Evolutionary conservation across 2,797 vertebrate genomes (phyloP), one percentile per base, ranked within the genome.

Genomic region (Chaetophractus vellerosus): DNA sequence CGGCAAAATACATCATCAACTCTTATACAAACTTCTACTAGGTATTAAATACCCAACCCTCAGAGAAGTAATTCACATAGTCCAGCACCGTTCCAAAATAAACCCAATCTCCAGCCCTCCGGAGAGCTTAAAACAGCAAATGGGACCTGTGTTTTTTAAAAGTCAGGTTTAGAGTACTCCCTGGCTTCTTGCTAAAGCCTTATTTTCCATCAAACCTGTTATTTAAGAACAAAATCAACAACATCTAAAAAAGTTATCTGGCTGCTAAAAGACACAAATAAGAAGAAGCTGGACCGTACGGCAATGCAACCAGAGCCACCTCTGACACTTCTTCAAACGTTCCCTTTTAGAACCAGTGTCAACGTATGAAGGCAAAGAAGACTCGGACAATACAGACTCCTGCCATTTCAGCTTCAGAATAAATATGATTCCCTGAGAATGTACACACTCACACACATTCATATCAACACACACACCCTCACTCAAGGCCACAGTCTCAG

Each of bases 1-100:
- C 98, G 97, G 98, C 98, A 97, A 98, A 98, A 98, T 98, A 98
- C 97, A 99, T 98, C 98, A 98, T 98, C 98, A 98, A 97, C 98
- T 97, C 98, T 98, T 98, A 98, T 92, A 98, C 98, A 98, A 97
- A 98, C 96, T 98, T 98, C 98, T 97, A 98, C 96, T 98, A 98
- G 97, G 98, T 98, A 98, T 98, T 98, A 98, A 98, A 98, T 98
- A 98, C 98, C 97, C 97, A 90, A 92, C 93, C 97, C 97, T 98
- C 97, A 92, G 98, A 98, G 98, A 98, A 98, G 98, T 98, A 98
- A 98, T 98, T 98, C 98, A 98, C 98, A 98, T 96, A 98, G 98
- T 95, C 97, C 97, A 98, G 96, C 96, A 96, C 96, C 31, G 96
- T 98, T 99, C 98, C 98, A 98, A 98, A 98, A 98, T 97, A 98